Evolutionary conservation across 2,888 invertebrate genomes (phyloP).

Genomic region (Hirtodrosophila duncani): DNA sequence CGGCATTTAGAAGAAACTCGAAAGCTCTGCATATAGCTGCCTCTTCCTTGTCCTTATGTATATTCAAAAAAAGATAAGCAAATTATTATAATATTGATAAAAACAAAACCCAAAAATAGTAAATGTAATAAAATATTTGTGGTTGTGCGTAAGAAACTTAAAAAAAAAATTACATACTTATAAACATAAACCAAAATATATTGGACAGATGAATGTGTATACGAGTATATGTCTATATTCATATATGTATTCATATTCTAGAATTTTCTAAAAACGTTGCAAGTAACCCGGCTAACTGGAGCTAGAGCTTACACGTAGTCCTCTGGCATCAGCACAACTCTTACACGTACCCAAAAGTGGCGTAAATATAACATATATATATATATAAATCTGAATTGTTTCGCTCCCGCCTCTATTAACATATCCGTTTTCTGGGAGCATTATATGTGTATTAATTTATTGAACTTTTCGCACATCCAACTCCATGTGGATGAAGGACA

Average conservation of each 20-base stretch:
- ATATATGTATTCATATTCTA: too few relatives aligned
- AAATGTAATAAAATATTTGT: conserved; percentile 24
- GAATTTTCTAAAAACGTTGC: not conserved
- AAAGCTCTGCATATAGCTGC: not conserved
- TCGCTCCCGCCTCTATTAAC: conserved; percentile 33
- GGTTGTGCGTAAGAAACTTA: conserved; percentile 60
- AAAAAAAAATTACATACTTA: conserved; percentile 12
- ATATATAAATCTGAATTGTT: conserved; percentile 3
- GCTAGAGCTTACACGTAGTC: not conserved
- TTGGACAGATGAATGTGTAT: conserved; percentile 31
- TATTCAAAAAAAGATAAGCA: not conserved
- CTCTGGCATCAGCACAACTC: conserved; percentile 1
- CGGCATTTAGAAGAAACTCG: not conserved
- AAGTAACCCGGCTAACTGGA: not conserved
- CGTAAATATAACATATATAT: conserved; percentile 1
- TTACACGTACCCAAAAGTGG: not conserved
- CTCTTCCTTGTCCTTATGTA: conserved; percentile 10
- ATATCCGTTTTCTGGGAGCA: conserved; percentile 38
- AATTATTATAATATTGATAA: conserved; percentile 1
- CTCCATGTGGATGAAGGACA: not conserved
- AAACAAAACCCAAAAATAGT: too few relatives aligned
- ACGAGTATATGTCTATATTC: conserved; percentile 12
- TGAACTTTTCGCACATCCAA: not conserved
- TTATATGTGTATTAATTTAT: not conserved
- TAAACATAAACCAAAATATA: conserved; percentile 26